Evolutionary conservation across 2,888 invertebrate species (phyloP).

Genomic region (Galerucella pusilla): DNA sequence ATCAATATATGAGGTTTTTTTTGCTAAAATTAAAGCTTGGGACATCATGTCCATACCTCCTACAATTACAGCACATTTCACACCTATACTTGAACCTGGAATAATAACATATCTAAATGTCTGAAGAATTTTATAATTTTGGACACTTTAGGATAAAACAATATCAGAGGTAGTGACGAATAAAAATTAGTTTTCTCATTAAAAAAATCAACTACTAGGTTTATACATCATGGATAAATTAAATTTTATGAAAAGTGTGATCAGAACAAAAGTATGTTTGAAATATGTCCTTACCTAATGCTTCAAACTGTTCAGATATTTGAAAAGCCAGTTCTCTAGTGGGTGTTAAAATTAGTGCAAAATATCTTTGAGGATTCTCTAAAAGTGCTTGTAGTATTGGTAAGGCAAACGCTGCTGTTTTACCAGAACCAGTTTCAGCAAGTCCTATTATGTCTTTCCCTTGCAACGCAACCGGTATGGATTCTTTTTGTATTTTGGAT

Average conservation of each 20-base stretch:
- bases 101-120: constrained; percentile 18
- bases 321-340: constrained; percentile 98
- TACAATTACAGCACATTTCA: constrained; percentile 96
- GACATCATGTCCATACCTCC: constrained; percentile 99
- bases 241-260: no score
- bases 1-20: constrained; percentile 98
- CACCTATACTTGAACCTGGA: constrained; percentile 86
- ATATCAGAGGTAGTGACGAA: constrained; percentile 63
- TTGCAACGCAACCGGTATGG: constrained; percentile 90
- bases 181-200: constrained; percentile 37
- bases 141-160: not conserved
- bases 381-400: constrained; percentile 93
- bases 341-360: constrained; percentile 93
- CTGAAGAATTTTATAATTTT: not conserved
- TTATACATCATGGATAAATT: not conserved
- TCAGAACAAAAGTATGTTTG: not conserved
- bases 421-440: constrained; percentile 92
- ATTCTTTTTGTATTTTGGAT: constrained; percentile 94
- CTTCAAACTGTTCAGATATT: constrained; percentile 98
- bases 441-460: constrained; percentile 78
- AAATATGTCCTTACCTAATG: constrained; percentile 75
- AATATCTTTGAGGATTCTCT: constrained; percentile 92
- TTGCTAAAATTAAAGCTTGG: constrained; percentile 89
- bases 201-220: not conserved
- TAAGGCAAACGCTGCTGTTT: constrained; percentile 97